Conservation (phyloP, 2,888 invertebrate genomes). For the Lycia hirtaria region DNA sequence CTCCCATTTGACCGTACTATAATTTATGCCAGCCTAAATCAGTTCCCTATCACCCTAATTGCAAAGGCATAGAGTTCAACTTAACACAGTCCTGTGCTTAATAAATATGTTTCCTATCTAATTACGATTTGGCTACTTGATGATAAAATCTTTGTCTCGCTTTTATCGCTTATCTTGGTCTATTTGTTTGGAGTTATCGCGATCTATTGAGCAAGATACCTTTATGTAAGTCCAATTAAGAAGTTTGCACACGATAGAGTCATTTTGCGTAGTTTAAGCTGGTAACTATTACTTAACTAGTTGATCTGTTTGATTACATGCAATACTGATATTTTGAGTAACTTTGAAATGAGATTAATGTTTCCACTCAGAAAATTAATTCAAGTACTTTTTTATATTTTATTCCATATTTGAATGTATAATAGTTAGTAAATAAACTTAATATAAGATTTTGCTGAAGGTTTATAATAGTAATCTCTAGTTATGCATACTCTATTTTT, state of each 20-base stretch:
- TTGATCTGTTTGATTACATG: no score
- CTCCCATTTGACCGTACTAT: constrained; percentile 68
- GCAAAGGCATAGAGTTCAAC: constrained; percentile 17
- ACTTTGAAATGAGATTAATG: no score
- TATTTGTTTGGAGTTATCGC: constrained; percentile 71
- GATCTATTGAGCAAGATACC: constrained; percentile 67
- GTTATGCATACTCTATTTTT: no score
- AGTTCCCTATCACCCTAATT: constrained; percentile 40
- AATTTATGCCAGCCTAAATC: constrained; percentile 50
- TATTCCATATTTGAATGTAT: no score
- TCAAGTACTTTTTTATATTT: no score
- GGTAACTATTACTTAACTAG: background rate
- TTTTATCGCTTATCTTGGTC: constrained; percentile 66
- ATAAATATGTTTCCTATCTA: constrained; percentile 43
- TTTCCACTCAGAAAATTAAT: no score
- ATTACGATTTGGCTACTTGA: constrained; percentile 60
- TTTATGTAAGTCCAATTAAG: constrained; percentile 54
- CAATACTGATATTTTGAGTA: no score
- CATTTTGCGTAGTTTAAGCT: background rate
- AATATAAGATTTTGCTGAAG: no score
- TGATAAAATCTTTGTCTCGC: constrained; percentile 63
- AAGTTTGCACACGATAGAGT: constrained; percentile 32
- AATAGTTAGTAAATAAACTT: no score
- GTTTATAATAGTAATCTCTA: no score
- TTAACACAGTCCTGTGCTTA: background rate